These are phyloP conservation scores for Morpho helenor DNA, from an alignment of 2,888 invertebrate genomes.

Conservation along the genomic window DNA sequence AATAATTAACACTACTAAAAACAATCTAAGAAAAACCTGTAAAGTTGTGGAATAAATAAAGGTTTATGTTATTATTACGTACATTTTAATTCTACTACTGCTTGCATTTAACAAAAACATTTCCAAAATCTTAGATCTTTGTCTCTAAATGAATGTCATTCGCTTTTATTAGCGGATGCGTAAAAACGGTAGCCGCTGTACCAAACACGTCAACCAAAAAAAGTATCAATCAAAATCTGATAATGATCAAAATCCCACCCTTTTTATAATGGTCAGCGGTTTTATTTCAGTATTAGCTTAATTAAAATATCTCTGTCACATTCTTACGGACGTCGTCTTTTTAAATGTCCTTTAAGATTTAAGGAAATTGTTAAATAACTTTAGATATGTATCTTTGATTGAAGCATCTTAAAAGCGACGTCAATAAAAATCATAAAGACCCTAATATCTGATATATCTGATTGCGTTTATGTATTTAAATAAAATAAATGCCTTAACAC, in stretches of 20 bases:
- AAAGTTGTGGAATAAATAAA: no score
- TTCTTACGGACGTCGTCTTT: conserved; percentile 44
- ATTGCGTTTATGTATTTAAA: no score
- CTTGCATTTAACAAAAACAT: neutral
- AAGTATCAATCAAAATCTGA: conserved; percentile 43
- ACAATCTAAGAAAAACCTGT: no score
- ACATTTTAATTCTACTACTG: no score
- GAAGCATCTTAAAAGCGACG: conserved; percentile 5
- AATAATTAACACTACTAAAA: no score
- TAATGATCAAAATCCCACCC: conserved; percentile 50
- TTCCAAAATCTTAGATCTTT: neutral
- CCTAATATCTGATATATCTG: no score
- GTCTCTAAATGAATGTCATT: conserved; percentile 61
- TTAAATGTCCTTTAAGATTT: conserved; percentile 33
- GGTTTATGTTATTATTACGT: no score
- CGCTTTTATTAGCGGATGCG: conserved; percentile 67
- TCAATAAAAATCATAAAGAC: neutral
- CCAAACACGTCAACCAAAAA: conserved; percentile 36
- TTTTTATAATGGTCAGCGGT: conserved; percentile 58
- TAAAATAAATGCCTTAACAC: no score
- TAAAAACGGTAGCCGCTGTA: conserved; percentile 61
- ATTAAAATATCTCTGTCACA: conserved; percentile 31
- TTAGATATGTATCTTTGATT: conserved; percentile 31
- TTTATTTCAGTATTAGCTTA: conserved; percentile 61
- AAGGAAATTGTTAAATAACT: conserved; percentile 44